Percentiles rank a stretch among this genome's conserved stretches.
phyloP scores from a whole-genome alignment of 2,797 vertebrate species.

The Hemitrygon akajei region DNA sequence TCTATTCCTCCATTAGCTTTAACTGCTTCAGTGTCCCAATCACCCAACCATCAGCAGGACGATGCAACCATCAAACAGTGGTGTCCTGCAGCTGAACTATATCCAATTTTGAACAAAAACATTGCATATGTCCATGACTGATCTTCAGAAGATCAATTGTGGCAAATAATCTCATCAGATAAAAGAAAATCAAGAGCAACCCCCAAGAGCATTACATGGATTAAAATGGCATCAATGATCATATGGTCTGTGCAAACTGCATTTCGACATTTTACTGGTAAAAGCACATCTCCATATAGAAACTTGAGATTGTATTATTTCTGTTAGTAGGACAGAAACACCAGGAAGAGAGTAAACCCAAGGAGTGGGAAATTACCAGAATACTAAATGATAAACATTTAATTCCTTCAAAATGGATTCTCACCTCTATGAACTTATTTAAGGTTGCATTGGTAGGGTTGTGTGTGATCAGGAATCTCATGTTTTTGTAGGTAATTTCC shows the following conservation, averaged over 20 bases:
- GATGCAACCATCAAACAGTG: neutral
- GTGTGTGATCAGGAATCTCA: slow-evolving; percentile 99
- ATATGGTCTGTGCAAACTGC: neutral
- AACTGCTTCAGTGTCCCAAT: neutral
- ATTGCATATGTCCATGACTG: neutral
- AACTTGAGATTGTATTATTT: neutral
- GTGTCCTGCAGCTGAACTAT: neutral
- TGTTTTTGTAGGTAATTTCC: slow-evolving; percentile 99
- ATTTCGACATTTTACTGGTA: neutral
- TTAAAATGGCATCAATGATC: neutral
- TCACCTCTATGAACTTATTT: slow-evolving; percentile 99
- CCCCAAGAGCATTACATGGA: neutral
- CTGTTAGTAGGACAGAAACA: neutral
- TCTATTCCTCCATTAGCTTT: neutral
- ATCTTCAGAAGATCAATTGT: no score
- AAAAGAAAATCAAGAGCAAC: neutral
- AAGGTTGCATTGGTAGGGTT: slow-evolving; percentile 98
- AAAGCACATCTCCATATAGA: neutral
- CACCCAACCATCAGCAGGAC: neutral
- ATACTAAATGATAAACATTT: neutral
- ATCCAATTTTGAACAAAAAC: neutral
- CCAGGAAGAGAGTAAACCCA: neutral
- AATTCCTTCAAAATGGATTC: slow-evolving; percentile 40
- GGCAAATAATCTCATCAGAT: neutral
- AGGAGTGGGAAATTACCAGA: neutral